Evolutionary conservation across 2,888 invertebrate genomes (phyloP), one percentile per base, ranked within the genome.

Genomic region (Eupeodes latifasciatus): DNA sequence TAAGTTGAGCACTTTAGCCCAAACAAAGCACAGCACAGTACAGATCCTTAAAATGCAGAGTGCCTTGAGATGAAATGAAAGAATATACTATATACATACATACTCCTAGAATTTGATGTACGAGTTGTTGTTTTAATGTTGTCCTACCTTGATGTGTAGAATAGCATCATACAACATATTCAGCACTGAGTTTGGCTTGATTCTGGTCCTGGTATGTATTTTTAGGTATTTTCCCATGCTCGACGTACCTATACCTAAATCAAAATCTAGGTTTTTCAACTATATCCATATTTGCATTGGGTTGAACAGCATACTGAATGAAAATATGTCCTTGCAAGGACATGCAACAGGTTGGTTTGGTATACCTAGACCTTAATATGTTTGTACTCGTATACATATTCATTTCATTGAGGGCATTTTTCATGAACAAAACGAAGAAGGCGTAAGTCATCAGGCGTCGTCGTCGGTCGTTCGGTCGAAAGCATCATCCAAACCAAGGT

Each of bases 351-450:
- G 87, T 87, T 76, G 6, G 40, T 40, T 40, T 5, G 40, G 6
- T 40, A 40, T 40, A 40, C 9, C 6, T 40, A 40, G 40, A 27
- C 27, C 27, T 27, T 27, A 27, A 27, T 40, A 40, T 5, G 40
- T 40, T 7, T 40, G 40, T 72, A 27, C 72, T 78, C 80, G 64
- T 80, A 66, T 72, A 27, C 27, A 27, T 27, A 3, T 27, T 27
- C 27, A 27, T 84, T 84, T 77, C 84, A 84, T 80, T 84, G 72
- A 80, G 72, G 77, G 53, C 71, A 77, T 72, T 87, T 80, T 87
- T 77, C 67, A 80, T 74, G 80, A 81, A 77, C 71, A 66, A 53
- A 27, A 57, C 67, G 72, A 10, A n/a, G 27, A 59, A 51, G 78
- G 5, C 61, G 4, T 12, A 47, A 27, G 27, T 1, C 11, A 12